Evolutionary conservation across 1,140 invertebrate species (phyloP), one percentile per base, ranked within the genome.

Genomic region (Drosophila mayri): DNA sequence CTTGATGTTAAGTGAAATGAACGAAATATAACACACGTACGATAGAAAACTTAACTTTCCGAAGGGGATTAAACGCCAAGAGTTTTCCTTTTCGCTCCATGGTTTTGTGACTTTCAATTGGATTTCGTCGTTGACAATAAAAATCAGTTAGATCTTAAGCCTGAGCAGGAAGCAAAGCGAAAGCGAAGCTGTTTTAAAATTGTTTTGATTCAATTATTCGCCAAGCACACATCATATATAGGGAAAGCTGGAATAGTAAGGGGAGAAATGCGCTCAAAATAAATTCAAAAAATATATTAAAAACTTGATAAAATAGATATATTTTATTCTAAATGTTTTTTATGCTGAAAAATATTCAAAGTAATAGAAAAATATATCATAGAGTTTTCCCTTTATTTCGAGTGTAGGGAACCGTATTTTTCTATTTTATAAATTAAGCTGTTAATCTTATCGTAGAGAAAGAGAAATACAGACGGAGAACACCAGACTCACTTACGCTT

Each of bases 201-300:
- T 88, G 84, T 88, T 88, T 88, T 90, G 76, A 88, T 88, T 88
- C 77, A 84, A 88, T 88, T 88, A 87, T 28, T 60, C 18, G 12
- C 12, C 28, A 25, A 60, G 52, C 72, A 4, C 25, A 25, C 25
- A 66, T 44, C n/a, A 40, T 47, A 44, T 52, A 30, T 40, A 14
- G 32, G 14, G 18, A 18, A 38, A 18, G 47, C n/a, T 0, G 47
- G 52, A 30, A 11, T 14, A 12, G 11, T 8, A 10, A 10, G 28
- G 8, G 18, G 25, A 32, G 12, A 58, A 58, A 9, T 14, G n/a
- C 28, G 4, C 6, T 35, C 0, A 0, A 35, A 32, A 16, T 3
- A 22, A 37, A 22, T 10, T 22, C 11, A 10, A 54, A 54, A 20
- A 20, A 0, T 5, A 2, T 20, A 16, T 7, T 22, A 16, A 16